Conservation (phyloP, 2,797 vertebrate genomes). For the Mionectes olivaceus region DNA sequence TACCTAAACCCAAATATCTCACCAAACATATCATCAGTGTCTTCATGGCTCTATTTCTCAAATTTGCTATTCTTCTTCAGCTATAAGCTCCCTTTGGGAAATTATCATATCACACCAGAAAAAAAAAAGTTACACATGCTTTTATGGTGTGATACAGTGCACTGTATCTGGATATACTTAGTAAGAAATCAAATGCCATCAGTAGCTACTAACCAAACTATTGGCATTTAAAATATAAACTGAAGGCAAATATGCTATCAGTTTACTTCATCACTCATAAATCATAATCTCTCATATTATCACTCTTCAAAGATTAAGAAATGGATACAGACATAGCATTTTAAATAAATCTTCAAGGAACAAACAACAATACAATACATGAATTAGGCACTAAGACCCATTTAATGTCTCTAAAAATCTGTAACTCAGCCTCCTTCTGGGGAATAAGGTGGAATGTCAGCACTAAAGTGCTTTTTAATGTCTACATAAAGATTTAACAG, state of each 20-base stretch:
- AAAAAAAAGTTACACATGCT: not conserved
- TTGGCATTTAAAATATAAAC: not conserved
- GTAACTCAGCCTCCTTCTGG: not conserved
- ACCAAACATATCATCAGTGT: not conserved
- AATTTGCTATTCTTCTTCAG: not conserved
- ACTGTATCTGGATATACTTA: not conserved
- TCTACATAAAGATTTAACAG: not conserved
- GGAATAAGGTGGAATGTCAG: not conserved
- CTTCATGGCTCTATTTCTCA: not conserved
- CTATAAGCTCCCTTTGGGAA: not conserved
- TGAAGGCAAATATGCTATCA: not conserved
- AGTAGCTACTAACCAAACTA: not conserved
- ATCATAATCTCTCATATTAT: not conserved
- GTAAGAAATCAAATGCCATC: not conserved
- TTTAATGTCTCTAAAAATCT: not conserved
- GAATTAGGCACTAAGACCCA: not conserved
- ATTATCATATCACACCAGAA: not conserved
- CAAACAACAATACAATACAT: not conserved
- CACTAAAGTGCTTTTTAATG: not conserved
- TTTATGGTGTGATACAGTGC: not conserved
- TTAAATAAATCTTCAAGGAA: not conserved
- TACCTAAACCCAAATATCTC: not conserved
- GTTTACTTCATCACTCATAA: not conserved
- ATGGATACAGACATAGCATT: not conserved
- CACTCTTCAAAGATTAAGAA: not conserved